Evolutionary conservation across 2,113 vertebrate species (phyloP), one percentile per base, ranked within the genome.

Genomic region (Scortum barcoo): DNA sequence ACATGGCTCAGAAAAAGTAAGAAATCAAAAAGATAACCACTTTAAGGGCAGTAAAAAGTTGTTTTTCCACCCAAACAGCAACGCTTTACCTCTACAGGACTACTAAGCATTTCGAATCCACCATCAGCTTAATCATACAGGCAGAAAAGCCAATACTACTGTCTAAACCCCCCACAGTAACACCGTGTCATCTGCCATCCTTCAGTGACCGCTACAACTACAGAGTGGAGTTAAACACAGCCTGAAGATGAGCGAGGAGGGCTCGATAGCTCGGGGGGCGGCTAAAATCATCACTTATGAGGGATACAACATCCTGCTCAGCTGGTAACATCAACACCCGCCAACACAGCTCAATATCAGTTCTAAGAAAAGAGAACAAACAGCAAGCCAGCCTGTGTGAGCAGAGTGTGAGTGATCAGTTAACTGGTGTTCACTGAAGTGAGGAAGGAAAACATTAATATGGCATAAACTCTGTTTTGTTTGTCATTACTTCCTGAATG

Each of bases 201-300:
- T 77, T 61, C 80, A 94, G 94, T 69, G 88, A 84, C n/a, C 86
- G 80, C 75, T 89, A 8, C 42, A 93, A 81, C 26, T 97, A 97
- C 76, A 93, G 91, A 12, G 96, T 97, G 42, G 50, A 89, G 70
- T 80, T 97, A 96, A 95, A 51, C 95, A 97, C 85, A 94, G 91
- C 83, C 95, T 97, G n/a, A 63, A 84, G 54, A 0, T 3, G 3
- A 19, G 2, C 0, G 97, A 98, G 71, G 0, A 74, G 0, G 95
- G 95, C 60, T 95, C 96, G 0, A 0, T 89, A 5, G 73, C 92
- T 0, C 2, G 87, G 38, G 0, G 12, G 2, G 94, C 96, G 46
- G 78, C 90, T 22, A 94, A 88, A 84, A 88, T 93, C 16, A 28
- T 97, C 60, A 92, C 95, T 24, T 90, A 97, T 1, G 20, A 93